Base-by-base conservation (phyloP, 1,140 invertebrate genomes). In the Drosophila virilis region DNA sequence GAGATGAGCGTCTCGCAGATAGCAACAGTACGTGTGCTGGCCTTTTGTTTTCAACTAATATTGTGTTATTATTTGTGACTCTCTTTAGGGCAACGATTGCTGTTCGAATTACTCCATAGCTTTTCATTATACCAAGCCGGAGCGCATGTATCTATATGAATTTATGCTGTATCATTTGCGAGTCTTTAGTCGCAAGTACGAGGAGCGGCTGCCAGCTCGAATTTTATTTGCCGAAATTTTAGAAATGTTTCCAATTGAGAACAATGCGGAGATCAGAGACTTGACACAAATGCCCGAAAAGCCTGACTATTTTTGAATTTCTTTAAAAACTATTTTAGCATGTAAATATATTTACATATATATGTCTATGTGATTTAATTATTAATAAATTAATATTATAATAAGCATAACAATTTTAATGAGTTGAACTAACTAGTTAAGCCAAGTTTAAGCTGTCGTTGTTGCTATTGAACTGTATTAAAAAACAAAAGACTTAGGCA, bases 101-200 rank as follows among this genome's bases (percentile, higher is more conserved):
- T 88, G 82, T 7, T 88, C 83, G 13, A 82, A 88, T 12, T 80
- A 82, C 40, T 86, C 83, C 0, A 75, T 82, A 13, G 82, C 83
- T 0, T 88, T 88, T 50, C 83, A 88, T 52, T 88, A 88, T 45
- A 73, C 79, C 3, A 79, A 48, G 0, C 79, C 77, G 33, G 79
- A 82, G 6, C 79, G 71, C 2, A 88, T 88, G 83, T 73, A 82
- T 22, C 54, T 88, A 1, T 88, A 78, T 71, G 83, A 88, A 38
- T 88, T 88, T 83, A 8, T 88, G n/a, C 52, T 88, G 0, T 88
- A 88, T 58, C 13, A 65, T 17, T 62, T 88, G 0, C 54, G 65
- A 8, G 55, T 88, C 0, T 74, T 74, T 37, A 64, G 67, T 7
- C 51, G 37, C 10, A 52, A 15, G 8, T 35, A 38, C 12, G 37